A percentile compares a stretch with the other conserved stretches of the same genome.
Conservation (phyloP, 2,113 vertebrate genomes). For the Tenrec ecaudatus region DNA sequence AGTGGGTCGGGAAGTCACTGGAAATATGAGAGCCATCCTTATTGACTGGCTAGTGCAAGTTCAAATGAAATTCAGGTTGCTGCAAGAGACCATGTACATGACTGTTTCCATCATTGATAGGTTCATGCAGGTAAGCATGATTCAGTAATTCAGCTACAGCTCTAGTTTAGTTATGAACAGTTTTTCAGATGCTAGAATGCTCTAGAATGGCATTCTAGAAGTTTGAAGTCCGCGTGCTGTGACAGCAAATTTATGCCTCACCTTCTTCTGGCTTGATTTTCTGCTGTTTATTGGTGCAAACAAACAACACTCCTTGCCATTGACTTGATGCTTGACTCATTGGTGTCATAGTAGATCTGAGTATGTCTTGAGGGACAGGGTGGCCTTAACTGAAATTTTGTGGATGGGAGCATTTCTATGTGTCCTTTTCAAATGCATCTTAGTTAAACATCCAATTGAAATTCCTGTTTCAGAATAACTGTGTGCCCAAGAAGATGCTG, state of each 20-base stretch:
- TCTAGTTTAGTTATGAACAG: background rate
- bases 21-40: constrained; percentile 91
- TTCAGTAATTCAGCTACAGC: background rate
- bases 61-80: constrained; percentile 89
- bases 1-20: constrained; percentile 88
- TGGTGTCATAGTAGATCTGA: too few relatives aligned
- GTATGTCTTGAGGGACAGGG: background rate
- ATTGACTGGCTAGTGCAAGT: constrained; percentile 95
- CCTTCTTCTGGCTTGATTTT: background rate
- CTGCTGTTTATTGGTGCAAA: background rate
- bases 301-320: too few relatives aligned
- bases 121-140: constrained; percentile 91
- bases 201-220: background rate
- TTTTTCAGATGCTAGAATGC: background rate
- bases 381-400: background rate
- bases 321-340: too few relatives aligned
- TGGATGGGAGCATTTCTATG: background rate
- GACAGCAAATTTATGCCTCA: background rate
- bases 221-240: background rate
- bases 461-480: constrained; percentile 84
- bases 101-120: constrained; percentile 91
- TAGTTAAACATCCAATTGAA: background rate
- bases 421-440: constrained; percentile 9
- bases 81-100: constrained; percentile 94
- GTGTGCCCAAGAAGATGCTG: constrained; percentile 89